Evolutionary conservation across 2,797 vertebrate genomes (phyloP), one percentile per base, ranked within the genome.

Genomic region (Anolis apletophallus): DNA sequence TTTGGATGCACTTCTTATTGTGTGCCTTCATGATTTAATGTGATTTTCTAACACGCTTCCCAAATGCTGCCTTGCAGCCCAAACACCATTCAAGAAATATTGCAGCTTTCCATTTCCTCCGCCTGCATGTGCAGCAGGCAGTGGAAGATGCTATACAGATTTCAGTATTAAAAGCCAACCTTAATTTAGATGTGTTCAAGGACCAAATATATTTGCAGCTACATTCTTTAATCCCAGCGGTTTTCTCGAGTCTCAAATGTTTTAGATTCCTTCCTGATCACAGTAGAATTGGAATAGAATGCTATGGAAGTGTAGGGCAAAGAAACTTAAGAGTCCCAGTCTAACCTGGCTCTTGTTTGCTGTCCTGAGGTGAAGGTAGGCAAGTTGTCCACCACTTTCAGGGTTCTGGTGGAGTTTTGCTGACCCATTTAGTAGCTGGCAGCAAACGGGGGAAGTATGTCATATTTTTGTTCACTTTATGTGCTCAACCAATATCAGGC

Each of bases 51-150:
- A 78, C 16, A 68, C 23, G 32, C 61, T 26, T 36, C 59, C 26
- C 59, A 91, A 89, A 87, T 6, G 14, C 40, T 86, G 29, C 68
- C 82, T 90, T 81, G 36, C 23, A 82, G 23, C 36, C 77, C 74
- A 85, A 80, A 83, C 3, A 11, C 23, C 2, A 17, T 68, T 57
- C 46, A 88, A 87, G 40, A 55, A 87, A 86, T 88, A 82, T 40
- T 59, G 29, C 13, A 52, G 1, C 57, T 67, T 73, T 14, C 75
- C 40, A 21, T 64, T 88, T 40, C 13, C 40, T 55, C 0, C 26
- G 23, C 72, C 29, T 85, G 12, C 67, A 17, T 57, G 52, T 71
- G 16, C 34, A 85, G 76, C 50, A 85, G 67, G 26, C 34, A 46
- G 4, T 71, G 19, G 61, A 83, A 85, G 11, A 57, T 8, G 59